Conservation (phyloP, 1,140 invertebrate species). For the Drosophila takahashii region DNA sequence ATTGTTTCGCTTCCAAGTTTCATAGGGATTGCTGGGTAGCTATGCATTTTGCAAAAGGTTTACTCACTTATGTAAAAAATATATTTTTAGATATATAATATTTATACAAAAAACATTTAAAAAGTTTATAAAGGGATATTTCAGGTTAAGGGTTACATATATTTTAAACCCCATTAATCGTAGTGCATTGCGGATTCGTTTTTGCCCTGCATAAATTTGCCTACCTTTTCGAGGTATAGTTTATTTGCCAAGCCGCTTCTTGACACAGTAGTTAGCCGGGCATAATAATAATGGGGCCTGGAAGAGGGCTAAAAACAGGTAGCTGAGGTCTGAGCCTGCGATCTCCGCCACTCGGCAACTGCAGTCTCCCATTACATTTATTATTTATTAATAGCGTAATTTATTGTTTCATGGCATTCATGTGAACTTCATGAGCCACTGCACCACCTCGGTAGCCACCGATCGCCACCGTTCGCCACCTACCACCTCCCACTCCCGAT, state of each 20-base stretch:
- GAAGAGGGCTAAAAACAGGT: slow-evolving; percentile 63
- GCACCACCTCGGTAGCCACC: slow-evolving; percentile 28
- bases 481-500: slow-evolving; percentile 5
- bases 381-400: slow-evolving; percentile 85
- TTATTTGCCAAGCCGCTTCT: slow-evolving; percentile 69
- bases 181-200: slow-evolving; percentile 36
- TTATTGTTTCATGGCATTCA: slow-evolving; percentile 85
- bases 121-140: too few species aligned
- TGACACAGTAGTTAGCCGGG: slow-evolving; percentile 73
- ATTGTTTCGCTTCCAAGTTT: slow-evolving; percentile 24
- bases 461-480: slow-evolving; percentile 22
- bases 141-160: too few species aligned
- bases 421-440: slow-evolving; percentile 74
- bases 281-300: slow-evolving; percentile 64
- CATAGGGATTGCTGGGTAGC: background rate
- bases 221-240: slow-evolving; percentile 34
- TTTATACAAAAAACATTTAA: too few species aligned
- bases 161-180: too few species aligned
- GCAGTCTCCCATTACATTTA: slow-evolving; percentile 82
- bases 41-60: slow-evolving; percentile 9
- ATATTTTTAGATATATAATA: too few species aligned
- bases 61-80: background rate
- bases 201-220: slow-evolving; percentile 7
- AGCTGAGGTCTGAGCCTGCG: slow-evolving; percentile 42
- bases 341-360: slow-evolving; percentile 42